Evolutionary conservation across 2,113 vertebrate species (phyloP).

Genomic region (Archocentrus centrarchus): DNA sequence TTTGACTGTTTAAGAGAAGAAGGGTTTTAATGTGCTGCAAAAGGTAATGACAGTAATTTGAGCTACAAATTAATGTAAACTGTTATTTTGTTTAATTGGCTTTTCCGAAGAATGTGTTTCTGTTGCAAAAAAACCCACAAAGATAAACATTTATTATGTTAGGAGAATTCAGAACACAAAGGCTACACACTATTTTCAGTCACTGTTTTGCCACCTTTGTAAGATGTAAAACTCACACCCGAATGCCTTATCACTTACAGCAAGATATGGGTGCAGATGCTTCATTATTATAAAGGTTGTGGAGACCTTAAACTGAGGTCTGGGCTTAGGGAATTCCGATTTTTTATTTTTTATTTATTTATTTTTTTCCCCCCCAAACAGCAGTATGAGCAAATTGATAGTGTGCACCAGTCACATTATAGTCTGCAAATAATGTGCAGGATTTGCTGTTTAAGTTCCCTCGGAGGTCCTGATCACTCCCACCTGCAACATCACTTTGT

Average conservation of each 20-base stretch:
- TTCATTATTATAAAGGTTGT: background rate
- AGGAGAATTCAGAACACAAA: background rate
- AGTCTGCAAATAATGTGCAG: background rate
- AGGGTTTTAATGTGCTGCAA: background rate
- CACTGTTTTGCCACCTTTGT: background rate
- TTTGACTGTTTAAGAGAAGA: background rate
- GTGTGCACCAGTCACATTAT: background rate
- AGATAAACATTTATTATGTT: background rate
- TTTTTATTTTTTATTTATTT: background rate
- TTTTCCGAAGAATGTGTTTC: background rate
- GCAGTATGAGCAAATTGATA: background rate
- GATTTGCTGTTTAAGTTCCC: background rate
- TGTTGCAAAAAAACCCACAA: background rate
- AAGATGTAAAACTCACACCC: background rate
- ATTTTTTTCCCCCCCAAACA: background rate
- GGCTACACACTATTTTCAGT: background rate
- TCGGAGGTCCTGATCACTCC: conserved; percentile 14
- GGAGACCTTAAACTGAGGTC: background rate
- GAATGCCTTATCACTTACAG: background rate
- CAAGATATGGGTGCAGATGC: background rate
- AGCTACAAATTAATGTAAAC: background rate
- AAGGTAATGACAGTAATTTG: background rate
- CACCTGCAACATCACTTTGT: conserved; percentile 23
- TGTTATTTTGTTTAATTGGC: background rate
- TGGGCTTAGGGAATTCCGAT: background rate